Evolutionary conservation across 2,113 vertebrate genomes (phyloP).

Genomic region (Oryctolagus cuniculus): DNA sequence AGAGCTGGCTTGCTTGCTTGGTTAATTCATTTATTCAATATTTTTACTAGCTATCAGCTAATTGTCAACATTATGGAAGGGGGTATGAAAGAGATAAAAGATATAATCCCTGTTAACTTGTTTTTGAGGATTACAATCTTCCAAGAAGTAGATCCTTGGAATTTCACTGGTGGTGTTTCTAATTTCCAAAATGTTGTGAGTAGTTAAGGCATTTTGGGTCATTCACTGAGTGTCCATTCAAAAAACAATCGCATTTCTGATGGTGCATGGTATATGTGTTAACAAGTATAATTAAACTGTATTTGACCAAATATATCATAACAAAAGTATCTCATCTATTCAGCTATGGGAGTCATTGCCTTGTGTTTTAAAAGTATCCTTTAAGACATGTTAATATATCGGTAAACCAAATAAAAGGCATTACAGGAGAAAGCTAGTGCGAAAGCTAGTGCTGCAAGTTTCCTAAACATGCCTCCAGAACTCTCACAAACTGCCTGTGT

Average conservation of each 20-base stretch:
- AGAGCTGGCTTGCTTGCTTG: background rate
- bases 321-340: background rate
- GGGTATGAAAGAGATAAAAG: background rate
- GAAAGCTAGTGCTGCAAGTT: background rate
- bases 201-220: background rate
- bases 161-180: slow-evolving; percentile 34
- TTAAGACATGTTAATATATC: slow-evolving; percentile 13
- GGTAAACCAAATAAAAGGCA: background rate
- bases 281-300: background rate
- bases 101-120: background rate
- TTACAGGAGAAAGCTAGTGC: background rate
- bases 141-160: background rate
- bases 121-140: background rate
- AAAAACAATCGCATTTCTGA: background rate
- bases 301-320: slow-evolving; percentile 20
- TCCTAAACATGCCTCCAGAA: slow-evolving; percentile 13
- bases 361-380: slow-evolving; percentile 16
- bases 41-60: background rate
- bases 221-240: background rate
- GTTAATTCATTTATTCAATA: background rate
- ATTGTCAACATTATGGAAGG: background rate
- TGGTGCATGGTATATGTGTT: background rate
- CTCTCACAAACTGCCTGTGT: background rate
- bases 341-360: background rate
- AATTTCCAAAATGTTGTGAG: background rate